phyloP scores from a whole-genome alignment of 2,113 vertebrate species.

The Brachypteracias leptosomus region DNA sequence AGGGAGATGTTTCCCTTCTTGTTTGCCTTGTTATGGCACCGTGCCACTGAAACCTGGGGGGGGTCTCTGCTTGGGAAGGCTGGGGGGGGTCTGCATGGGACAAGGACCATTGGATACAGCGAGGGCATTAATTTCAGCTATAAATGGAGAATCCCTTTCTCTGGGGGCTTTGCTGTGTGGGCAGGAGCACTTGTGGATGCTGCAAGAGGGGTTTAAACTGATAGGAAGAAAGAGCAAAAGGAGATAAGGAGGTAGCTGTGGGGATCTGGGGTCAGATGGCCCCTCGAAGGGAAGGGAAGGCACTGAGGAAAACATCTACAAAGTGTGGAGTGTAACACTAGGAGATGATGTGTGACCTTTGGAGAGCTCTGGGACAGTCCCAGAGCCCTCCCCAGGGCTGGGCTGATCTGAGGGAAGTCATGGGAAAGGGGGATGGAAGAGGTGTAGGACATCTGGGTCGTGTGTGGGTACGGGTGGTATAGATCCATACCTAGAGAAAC shows the following conservation, averaged over 20 bases:
- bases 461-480: rapidly evolving
- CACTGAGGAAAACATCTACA: neutral
- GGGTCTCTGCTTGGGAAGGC: neutral
- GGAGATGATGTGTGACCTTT: conserved; percentile 15
- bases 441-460: neutral
- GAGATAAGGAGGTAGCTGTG: too few species aligned
- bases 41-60: too few species aligned
- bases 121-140: neutral
- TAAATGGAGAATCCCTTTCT: neutral
- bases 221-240: rapidly evolving
- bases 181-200: neutral
- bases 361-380: neutral
- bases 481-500: too few species aligned
- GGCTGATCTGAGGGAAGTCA: neutral
- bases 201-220: neutral
- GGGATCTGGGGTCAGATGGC: neutral
- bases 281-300: neutral
- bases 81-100: neutral
- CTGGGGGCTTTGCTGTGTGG: rapidly evolving
- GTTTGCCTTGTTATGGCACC: neutral
- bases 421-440: neutral
- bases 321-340: neutral
- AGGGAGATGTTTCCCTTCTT: neutral
- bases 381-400: rapidly evolving
- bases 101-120: neutral